Evolutionary conservation across 2,113 vertebrate species (phyloP).

Genomic region (Micronisus gabar): DNA sequence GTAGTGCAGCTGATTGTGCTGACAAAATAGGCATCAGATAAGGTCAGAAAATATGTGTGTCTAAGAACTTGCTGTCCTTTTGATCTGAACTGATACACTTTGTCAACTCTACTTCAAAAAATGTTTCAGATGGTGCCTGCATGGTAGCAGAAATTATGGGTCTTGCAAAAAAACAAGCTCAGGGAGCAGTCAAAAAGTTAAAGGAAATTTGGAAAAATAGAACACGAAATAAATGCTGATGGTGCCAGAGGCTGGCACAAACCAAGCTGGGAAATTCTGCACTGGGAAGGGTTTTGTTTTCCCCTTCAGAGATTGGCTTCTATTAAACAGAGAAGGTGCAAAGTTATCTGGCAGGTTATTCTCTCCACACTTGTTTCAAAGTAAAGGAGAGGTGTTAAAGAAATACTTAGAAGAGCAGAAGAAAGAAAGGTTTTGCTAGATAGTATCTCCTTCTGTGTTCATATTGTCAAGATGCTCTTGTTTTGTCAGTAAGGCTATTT

Average conservation of each 20-base stretch:
- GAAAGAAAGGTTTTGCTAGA: background rate
- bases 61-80: background rate
- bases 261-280: background rate
- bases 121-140: background rate
- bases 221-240: background rate
- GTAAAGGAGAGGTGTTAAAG: background rate
- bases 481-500: background rate
- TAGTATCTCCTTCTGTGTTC: background rate
- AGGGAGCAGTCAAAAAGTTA: background rate
- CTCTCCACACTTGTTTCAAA: background rate
- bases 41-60: background rate
- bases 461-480: background rate
- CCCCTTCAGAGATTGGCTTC: background rate
- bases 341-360: background rate
- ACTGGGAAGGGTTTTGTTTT: background rate
- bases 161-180: background rate
- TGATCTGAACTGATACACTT: background rate
- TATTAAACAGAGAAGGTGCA: background rate
- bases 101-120: background rate
- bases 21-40: background rate
- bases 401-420: background rate
- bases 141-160: background rate
- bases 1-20: background rate
- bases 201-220: background rate
- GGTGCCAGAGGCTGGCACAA: background rate